Conservation (phyloP, 2,888 invertebrate species). For the Scaptomyza flava region DNA sequence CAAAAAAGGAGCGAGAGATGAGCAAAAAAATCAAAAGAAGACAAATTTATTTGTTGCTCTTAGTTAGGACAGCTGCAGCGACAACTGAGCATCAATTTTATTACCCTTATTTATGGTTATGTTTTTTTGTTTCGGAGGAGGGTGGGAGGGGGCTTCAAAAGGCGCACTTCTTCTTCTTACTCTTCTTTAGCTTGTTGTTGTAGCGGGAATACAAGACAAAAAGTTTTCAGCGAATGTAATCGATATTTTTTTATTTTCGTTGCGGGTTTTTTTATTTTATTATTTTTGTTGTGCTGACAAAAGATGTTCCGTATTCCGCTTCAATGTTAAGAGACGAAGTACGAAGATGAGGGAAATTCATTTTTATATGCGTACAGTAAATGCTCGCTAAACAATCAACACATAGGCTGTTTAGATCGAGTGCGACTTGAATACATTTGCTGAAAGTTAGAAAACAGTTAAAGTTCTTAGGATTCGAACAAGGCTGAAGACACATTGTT, state of each 20-base stretch:
- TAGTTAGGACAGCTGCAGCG: slow-evolving; percentile 49
- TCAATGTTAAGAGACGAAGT: slow-evolving; percentile 15
- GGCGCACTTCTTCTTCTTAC: not conserved
- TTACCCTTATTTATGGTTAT: slow-evolving; percentile 78
- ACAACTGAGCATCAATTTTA: slow-evolving; percentile 78
- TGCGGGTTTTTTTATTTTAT: slow-evolving; percentile 1
- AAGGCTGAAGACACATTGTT: no score
- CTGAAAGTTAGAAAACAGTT: no score
- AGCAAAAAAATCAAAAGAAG: slow-evolving; percentile 4
- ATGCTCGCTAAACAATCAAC: not conserved
- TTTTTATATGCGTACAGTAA: slow-evolving; percentile 1
- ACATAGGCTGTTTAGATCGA: no score
- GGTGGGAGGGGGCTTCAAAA: not conserved
- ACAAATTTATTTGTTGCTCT: slow-evolving; percentile 65
- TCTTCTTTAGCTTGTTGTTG: slow-evolving; percentile 1
- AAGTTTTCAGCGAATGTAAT: slow-evolving; percentile 75
- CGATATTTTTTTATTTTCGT: slow-evolving; percentile 63
- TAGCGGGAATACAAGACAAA: slow-evolving; percentile 37
- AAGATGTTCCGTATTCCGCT: slow-evolving; percentile 40
- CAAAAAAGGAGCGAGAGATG: not conserved
- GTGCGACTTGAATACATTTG: no score
- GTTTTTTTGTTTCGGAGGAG: slow-evolving; percentile 20
- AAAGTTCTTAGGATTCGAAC: no score
- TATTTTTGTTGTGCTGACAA: slow-evolving; percentile 40
- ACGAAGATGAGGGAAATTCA: slow-evolving; percentile 13